A percentile compares a stretch with the other conserved stretches of the same genome.
Conservation (phyloP, 2,888 invertebrate species). For the Hydraecia micacea region DNA sequence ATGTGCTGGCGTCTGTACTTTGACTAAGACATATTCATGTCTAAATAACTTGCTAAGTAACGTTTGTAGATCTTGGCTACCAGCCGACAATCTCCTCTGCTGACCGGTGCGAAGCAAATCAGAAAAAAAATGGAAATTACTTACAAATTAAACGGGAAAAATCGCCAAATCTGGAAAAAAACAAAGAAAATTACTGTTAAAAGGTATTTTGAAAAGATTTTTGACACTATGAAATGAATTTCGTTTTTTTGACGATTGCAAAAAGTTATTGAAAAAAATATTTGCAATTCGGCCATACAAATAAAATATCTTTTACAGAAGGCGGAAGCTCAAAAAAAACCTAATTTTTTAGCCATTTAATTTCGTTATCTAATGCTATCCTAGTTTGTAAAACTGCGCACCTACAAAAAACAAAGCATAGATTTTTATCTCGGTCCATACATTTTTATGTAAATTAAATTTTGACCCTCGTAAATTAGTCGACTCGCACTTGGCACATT, state of each 20-base stretch:
- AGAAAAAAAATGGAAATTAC: conserved; percentile 10
- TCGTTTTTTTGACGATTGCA: too few relatives aligned
- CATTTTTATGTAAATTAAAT: conserved; percentile 34
- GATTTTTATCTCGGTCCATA: conserved; percentile 36
- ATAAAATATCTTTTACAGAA: neutral
- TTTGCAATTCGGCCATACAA: too few relatives aligned
- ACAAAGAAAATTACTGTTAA: neutral
- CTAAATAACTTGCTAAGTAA: neutral
- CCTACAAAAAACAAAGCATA: conserved; percentile 11
- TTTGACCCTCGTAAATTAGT: neutral
- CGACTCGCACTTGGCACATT: too few relatives aligned
- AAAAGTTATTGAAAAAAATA: neutral
- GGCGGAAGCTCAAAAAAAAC: conserved; percentile 10
- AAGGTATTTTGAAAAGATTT: neutral
- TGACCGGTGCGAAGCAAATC: neutral
- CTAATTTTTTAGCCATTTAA: neutral
- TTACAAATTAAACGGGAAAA: conserved; percentile 43
- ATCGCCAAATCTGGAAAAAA: conserved; percentile 36
- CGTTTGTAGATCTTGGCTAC: neutral
- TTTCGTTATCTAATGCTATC: neutral
- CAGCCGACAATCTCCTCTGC: neutral
- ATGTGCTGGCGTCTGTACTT: too few relatives aligned
- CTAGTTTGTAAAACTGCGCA: neutral
- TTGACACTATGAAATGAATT: too few relatives aligned
- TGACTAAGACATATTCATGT: too few relatives aligned